Base-by-base conservation (phyloP, 1,140 invertebrate species). In the Platorchestia sp. region DNA sequence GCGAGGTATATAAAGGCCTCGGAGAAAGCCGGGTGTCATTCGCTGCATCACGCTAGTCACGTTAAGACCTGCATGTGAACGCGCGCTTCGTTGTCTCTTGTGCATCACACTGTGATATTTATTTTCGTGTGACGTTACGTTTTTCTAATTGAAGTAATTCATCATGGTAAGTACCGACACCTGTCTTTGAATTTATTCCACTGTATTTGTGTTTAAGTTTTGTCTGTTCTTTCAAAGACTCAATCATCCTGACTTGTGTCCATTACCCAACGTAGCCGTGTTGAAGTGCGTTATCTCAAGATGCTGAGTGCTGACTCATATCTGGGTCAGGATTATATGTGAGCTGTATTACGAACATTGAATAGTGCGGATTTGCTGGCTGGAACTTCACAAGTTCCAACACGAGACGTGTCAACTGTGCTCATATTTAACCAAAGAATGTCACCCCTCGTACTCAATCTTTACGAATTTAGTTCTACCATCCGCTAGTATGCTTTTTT, bases 21-120 rank as follows among this genome's bases (percentile, higher is more conserved):
- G 41, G 0, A 51, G 14, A 22, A 51, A 14, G 45, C 93, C n/a
- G 43, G 1, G 22, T 27, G 43, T 91, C 47, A 89, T 47, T n/a
- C 44, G 45, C 47, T 51, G 45, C 27, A 95, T 53, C 45, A 45
- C 45, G 93, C 87, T 43, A 45, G 93, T 51, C 95, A 95, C 93
- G 87, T 51, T 42, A 91, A 45, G 87, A 41, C 53, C 87, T 90
- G 45, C 5, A 0, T 14, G 43, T 19, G 53, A 59, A 43, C 47
- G 86, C 45, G 53, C 43, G 43, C 36, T 42, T 22, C 59, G 59
- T 75, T 75, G 10, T 1, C 1, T 75, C 36, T 75, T 22, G 27
- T 36, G 59, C 27, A 75, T 75, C 36, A 75, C 59, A 27, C 59
- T 75, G 59, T 75, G 27, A 3, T 36, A 22, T 75, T 3, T 75